Evolutionary conservation across 2,888 invertebrate genomes (phyloP).

Genomic region (Cactoblastis cactorum): DNA sequence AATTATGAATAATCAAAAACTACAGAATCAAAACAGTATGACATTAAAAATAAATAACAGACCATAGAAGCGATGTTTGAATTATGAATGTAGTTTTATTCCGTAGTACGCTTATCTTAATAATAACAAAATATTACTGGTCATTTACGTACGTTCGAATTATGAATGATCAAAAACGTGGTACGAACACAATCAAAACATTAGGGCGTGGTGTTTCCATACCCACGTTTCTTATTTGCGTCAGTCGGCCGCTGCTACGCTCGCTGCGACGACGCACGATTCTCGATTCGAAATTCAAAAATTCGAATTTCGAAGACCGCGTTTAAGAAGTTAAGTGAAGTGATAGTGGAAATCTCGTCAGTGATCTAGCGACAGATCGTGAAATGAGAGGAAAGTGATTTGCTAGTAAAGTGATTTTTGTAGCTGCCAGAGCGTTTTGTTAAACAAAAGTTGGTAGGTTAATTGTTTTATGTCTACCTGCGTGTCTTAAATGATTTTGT

Average conservation of each 20-base stretch:
- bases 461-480: not conserved
- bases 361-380: not conserved
- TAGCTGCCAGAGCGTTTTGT: not conserved
- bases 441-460: slow-evolving; percentile 1
- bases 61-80: no score
- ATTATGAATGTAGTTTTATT: no score
- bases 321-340: not conserved
- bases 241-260: slow-evolving; percentile 28
- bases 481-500: not conserved
- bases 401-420: slow-evolving; percentile 18
- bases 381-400: slow-evolving; percentile 17
- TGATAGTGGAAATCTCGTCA: slow-evolving; percentile 3
- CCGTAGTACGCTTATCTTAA: no score
- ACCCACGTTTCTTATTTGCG: slow-evolving; percentile 18
- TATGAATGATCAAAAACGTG: slow-evolving; percentile 2
- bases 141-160: not conserved
- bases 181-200: slow-evolving; percentile 46
- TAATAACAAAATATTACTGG: not conserved
- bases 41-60: no score
- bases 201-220: slow-evolving; percentile 50
- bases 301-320: slow-evolving; percentile 23
- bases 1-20: not conserved
- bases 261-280: slow-evolving; percentile 26
- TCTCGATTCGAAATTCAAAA: slow-evolving; percentile 19
- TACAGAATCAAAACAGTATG: slow-evolving; percentile 54